These are phyloP conservation scores for Nerophis ophidion DNA, from an alignment of 2,113 vertebrate species.

Conservation along the genomic window DNA sequence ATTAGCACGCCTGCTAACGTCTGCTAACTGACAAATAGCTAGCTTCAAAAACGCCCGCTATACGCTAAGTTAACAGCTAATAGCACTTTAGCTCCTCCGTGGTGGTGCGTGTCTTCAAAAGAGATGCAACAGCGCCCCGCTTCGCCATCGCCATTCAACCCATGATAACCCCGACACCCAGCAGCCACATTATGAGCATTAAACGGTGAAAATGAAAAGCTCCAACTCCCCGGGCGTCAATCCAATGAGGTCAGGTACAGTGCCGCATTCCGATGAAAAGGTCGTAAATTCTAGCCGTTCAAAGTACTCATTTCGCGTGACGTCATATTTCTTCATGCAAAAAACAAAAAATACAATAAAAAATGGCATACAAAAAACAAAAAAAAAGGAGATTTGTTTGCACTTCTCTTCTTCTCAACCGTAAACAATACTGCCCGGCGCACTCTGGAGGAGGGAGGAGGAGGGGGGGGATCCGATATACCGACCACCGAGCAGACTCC, in stretches of 20 bases:
- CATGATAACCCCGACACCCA: slow-evolving; percentile 82
- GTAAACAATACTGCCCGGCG: slow-evolving; percentile 69
- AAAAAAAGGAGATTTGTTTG: slow-evolving; percentile 54
- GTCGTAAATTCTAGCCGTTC: slow-evolving; percentile 60
- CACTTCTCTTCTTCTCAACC: slow-evolving; percentile 48
- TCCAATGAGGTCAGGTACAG: slow-evolving; percentile 37
- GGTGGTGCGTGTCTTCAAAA: slow-evolving; percentile 68
- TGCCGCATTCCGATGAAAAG: slow-evolving; percentile 37
- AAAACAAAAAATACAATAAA: slow-evolving; percentile 31
- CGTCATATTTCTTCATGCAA: slow-evolving; percentile 74
- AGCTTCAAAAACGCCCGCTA: slow-evolving; percentile 60
- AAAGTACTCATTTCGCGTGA: slow-evolving; percentile 69
- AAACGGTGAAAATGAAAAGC: slow-evolving; percentile 58
- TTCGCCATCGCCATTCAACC: slow-evolving; percentile 80
- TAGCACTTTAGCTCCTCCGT: slow-evolving; percentile 55
- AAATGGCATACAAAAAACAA: slow-evolving; percentile 66
- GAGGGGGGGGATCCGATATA: slow-evolving; percentile 70
- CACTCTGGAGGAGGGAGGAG: slow-evolving; percentile 68
- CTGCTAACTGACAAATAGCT: slow-evolving; percentile 62
- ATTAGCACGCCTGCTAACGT: slow-evolving; percentile 62
- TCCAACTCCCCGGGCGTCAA: slow-evolving; percentile 21
- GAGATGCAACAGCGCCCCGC: slow-evolving; percentile 86
- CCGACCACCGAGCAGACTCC: slow-evolving; percentile 59
- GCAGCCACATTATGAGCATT: slow-evolving; percentile 77
- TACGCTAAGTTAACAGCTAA: slow-evolving; percentile 57